phyloP scores from a whole-genome alignment of 2,113 vertebrate genomes.

The Hippocampus mohnikei region DNA sequence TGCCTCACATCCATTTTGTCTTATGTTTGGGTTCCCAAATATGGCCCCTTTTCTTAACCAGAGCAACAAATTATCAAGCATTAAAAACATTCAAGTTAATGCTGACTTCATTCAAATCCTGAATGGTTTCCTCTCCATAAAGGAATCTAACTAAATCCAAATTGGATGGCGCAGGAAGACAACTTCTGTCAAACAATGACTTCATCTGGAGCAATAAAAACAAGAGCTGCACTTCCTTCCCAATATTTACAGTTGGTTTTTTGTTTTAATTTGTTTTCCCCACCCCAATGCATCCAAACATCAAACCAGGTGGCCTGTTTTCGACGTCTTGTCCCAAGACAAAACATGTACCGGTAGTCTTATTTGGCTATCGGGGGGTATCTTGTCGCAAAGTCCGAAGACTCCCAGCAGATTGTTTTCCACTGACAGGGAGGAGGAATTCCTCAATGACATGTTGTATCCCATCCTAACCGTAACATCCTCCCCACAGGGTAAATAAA shows the following conservation, averaged over 20 bases:
- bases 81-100: not conserved
- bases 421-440: conserved; percentile 60
- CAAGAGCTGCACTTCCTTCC: conserved; percentile 4
- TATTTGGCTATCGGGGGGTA: conserved; percentile 17
- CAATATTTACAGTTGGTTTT: conserved; percentile 25
- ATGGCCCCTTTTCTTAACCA: not conserved
- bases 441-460: conserved; percentile 69
- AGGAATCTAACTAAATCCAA: not conserved
- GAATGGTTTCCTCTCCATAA: not conserved
- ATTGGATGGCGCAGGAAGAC: not conserved
- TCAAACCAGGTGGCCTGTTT: not conserved
- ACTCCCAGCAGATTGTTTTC: conserved; percentile 62
- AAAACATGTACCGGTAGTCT: conserved; percentile 4
- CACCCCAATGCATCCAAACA: not conserved
- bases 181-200: conserved; percentile 17
- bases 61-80: not conserved
- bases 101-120: not conserved
- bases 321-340: not conserved
- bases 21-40: not conserved
- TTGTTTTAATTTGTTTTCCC: not conserved
- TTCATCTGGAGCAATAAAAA: conserved; percentile 15
- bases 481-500: conserved; percentile 67
- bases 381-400: conserved; percentile 36
- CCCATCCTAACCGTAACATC: conserved; percentile 68
- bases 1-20: too few species aligned